Evolutionary conservation across 2,797 vertebrate genomes (phyloP).

Genomic region (Acanthopagrus latus): DNA sequence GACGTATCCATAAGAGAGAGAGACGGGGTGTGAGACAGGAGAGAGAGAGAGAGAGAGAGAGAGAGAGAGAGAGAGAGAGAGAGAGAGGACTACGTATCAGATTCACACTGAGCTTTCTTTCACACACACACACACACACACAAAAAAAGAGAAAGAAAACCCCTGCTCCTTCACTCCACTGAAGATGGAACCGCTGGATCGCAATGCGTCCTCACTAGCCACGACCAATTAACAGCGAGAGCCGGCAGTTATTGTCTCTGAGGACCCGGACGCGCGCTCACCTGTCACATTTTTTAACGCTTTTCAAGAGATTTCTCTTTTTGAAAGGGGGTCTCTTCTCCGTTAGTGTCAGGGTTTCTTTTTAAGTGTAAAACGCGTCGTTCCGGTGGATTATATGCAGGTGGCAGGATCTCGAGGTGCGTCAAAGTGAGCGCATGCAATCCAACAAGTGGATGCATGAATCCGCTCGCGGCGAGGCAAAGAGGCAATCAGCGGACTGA

Average conservation of each 20-base stretch:
- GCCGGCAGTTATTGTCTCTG: constrained; percentile 3
- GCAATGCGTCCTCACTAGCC: constrained; percentile 43
- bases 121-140: too few relatives aligned
- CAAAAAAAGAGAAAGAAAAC: constrained; percentile 9
- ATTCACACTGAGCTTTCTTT: constrained; percentile 37
- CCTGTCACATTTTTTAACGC: background rate
- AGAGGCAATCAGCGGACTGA: constrained; percentile 24
- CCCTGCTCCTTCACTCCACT: constrained; percentile 16
- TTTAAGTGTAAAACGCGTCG: background rate
- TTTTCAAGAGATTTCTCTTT: background rate
- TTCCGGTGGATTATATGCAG: constrained; percentile 51
- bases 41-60: constrained; percentile 30
- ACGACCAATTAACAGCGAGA: constrained; percentile 44
- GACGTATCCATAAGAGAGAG: constrained; percentile 29
- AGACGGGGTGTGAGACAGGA: constrained; percentile 22
- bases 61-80: constrained; percentile 19
- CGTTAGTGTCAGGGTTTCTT: too few relatives aligned
- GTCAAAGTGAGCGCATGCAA: constrained; percentile 68
- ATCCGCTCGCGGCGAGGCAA: constrained; percentile 31
- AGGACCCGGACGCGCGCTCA: constrained; percentile 23
- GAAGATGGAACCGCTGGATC: constrained; percentile 62
- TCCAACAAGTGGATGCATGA: constrained; percentile 82
- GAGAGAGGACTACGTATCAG: constrained; percentile 41
- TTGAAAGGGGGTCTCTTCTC: background rate
- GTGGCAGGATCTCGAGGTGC: constrained; percentile 49